A percentile compares a stretch with the other conserved stretches of the same genome.
These are phyloP conservation scores for Nephrotoma flavescens DNA, from an alignment of 2,888 invertebrate species.

Conservation along the genomic window DNA sequence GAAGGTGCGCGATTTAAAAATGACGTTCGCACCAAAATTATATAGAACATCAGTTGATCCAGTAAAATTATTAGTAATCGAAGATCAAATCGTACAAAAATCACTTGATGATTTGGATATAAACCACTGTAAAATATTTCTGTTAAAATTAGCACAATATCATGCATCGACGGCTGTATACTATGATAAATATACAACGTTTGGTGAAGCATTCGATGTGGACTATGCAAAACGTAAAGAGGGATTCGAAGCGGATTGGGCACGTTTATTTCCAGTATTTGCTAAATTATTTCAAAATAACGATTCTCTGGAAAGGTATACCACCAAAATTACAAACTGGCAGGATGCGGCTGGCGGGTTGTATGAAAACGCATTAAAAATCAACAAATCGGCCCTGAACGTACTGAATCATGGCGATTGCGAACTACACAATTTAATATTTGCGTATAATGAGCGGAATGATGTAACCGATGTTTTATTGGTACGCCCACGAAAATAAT, in stretches of 20 bases:
- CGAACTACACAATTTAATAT: neutral
- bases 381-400: neutral
- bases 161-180: neutral
- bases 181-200: neutral
- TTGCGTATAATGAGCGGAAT: neutral
- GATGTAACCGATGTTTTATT: neutral
- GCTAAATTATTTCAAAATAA: neutral
- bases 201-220: neutral
- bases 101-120: neutral
- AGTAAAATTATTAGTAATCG: neutral
- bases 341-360: neutral
- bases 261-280: neutral
- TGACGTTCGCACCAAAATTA: neutral
- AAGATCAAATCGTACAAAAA: neutral
- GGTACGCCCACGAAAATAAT: neutral
- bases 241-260: neutral
- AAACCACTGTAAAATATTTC: neutral
- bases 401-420: neutral
- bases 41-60: neutral
- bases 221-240: neutral
- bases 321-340: neutral
- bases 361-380: neutral
- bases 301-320: neutral
- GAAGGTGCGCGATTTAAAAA: neutral
- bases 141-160: neutral